A percentile compares a stretch with the other conserved stretches of the same genome.
phyloP scores from a whole-genome alignment of 2,797 vertebrate species.

The Cygnus olor region DNA sequence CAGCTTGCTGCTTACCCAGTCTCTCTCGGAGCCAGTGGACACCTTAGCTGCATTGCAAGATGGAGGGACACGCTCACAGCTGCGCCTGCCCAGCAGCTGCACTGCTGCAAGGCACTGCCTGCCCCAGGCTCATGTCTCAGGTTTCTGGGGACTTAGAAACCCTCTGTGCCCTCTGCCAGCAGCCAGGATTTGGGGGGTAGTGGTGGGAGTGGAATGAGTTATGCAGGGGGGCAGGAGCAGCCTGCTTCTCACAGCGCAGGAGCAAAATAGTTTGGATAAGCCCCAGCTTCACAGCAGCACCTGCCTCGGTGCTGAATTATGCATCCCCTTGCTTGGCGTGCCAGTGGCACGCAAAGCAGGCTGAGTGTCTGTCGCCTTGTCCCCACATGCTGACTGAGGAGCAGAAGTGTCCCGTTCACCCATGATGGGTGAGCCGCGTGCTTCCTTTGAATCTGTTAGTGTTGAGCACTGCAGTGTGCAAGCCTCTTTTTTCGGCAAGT shows the following conservation, averaged over 20 bases:
- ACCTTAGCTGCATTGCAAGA: background rate
- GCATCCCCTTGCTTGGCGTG: background rate
- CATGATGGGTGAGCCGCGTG: background rate
- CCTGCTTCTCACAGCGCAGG: background rate
- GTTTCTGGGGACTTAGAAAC: background rate
- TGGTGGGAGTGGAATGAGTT: background rate
- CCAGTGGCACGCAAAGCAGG: background rate
- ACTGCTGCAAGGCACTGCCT: background rate
- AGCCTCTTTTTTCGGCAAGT: background rate
- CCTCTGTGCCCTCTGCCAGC: background rate
- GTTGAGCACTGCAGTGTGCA: background rate
- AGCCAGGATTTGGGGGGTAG: background rate
- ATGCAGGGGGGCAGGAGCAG: background rate
- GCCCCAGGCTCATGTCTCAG: background rate
- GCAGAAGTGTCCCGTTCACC: background rate
- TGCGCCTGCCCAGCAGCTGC: background rate
- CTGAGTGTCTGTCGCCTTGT: background rate
- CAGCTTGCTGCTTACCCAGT: background rate
- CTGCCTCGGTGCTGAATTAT: background rate
- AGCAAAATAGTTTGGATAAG: background rate
- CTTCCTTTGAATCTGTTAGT: background rate
- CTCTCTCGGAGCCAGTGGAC: no score
- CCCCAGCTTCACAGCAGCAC: background rate
- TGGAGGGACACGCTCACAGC: background rate
- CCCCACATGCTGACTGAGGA: background rate